Evolutionary conservation across 1,140 invertebrate genomes (phyloP).

Genomic region (Metaphire vulgaris): DNA sequence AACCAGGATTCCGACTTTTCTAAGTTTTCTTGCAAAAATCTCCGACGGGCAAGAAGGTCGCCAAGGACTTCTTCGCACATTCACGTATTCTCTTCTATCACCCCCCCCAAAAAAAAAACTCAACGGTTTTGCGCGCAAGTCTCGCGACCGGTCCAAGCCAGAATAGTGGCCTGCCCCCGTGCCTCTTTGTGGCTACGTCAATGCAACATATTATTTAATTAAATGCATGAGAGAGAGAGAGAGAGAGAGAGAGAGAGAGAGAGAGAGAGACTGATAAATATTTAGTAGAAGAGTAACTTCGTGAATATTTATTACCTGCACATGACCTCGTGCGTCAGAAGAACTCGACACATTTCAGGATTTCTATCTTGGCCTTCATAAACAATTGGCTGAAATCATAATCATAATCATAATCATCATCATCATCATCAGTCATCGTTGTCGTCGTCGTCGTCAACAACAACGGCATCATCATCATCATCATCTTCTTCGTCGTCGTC

Average conservation of each 20-base stretch:
- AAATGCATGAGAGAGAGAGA: background rate
- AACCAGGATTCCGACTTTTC: too few species aligned
- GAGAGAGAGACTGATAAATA: background rate
- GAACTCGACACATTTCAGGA: conserved; percentile 98
- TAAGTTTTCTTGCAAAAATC: too few species aligned
- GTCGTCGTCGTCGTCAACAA: background rate
- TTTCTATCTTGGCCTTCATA: conserved; percentile 96
- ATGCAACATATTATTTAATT: background rate
- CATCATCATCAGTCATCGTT: background rate
- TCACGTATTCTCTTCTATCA: too few species aligned
- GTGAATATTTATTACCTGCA: conserved; percentile 69
- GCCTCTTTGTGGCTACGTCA: background rate
- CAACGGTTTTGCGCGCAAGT: too few species aligned
- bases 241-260: background rate
- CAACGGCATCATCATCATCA: conserved; percentile 4
- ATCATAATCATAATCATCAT: background rate
- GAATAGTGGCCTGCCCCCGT: too few species aligned
- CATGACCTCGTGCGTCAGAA: conserved; percentile 99
- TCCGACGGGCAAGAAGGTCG: too few species aligned
- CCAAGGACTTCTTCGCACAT: too few species aligned
- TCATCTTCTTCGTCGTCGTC: conserved; percentile 10
- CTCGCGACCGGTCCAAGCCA: too few species aligned
- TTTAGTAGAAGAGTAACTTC: background rate
- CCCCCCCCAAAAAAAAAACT: too few species aligned
- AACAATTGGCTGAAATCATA: background rate